A percentile compares a stretch with the other conserved stretches of the same genome.
phyloP scores from a whole-genome alignment of 2,113 vertebrate genomes.

The Miniopterus natalensis region DNA sequence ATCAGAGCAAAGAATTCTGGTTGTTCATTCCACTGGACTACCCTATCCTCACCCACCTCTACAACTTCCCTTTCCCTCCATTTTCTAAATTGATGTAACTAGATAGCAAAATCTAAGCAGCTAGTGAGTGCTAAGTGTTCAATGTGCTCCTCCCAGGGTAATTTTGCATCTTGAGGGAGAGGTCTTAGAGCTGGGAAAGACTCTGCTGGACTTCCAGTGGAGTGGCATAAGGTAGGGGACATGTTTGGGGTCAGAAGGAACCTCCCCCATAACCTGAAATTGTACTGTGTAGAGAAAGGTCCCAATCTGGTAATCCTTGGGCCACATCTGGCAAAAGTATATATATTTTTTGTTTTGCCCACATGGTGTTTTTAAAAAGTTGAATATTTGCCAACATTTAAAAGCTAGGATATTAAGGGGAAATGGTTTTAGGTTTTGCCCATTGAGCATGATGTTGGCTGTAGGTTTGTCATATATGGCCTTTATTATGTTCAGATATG shows the following conservation, averaged over 20 bases:
- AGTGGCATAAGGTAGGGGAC: background rate
- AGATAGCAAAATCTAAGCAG: background rate
- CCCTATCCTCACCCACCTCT: background rate
- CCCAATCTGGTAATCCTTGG: background rate
- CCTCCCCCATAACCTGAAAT: background rate
- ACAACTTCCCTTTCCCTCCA: background rate
- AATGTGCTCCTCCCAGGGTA: background rate
- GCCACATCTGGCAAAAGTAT: background rate
- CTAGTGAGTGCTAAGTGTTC: background rate
- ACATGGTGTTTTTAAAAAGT: constrained; percentile 3
- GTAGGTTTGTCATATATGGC: too few relatives aligned
- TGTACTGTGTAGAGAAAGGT: background rate
- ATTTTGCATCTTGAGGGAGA: constrained; percentile 15
- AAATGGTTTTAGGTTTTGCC: too few relatives aligned
- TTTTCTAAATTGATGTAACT: background rate
- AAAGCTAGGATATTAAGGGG: background rate
- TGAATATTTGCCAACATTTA: constrained; percentile 14
- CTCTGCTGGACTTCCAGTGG: background rate
- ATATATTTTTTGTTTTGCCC: background rate
- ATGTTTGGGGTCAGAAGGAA: background rate
- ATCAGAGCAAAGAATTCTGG: constrained; percentile 30
- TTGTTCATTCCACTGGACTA: background rate
- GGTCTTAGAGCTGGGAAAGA: background rate
- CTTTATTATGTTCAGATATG: too few relatives aligned
- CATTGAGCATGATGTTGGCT: too few relatives aligned